These are phyloP conservation scores for Perdita meconis DNA, from an alignment of 2,888 invertebrate species.

Conservation along the genomic window DNA sequence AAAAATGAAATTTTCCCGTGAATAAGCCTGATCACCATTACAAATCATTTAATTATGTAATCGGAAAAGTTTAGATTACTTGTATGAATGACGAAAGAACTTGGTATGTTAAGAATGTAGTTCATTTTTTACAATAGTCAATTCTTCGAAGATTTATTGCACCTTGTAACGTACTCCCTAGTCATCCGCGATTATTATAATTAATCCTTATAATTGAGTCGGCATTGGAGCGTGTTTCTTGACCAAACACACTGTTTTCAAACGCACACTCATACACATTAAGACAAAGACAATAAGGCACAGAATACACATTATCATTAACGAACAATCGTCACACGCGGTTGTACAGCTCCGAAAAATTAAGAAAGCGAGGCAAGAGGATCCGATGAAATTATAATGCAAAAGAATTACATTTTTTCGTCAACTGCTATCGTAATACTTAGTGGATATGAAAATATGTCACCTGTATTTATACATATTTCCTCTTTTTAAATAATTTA, in stretches of 20 bases:
- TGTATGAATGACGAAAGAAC: not conserved
- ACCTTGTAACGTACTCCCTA: conserved; percentile 12
- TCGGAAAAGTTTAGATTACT: not conserved
- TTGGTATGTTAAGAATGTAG: not conserved
- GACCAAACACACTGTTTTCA: conserved; percentile 27
- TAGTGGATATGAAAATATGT: conserved; percentile 16
- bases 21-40: no score
- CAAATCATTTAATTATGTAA: not conserved
- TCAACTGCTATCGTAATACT: not conserved
- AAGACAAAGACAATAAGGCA: conserved; percentile 68
- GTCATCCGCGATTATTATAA: conserved; percentile 20
- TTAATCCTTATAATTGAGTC: conserved; percentile 37
- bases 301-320: conserved; percentile 69
- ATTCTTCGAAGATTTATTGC: conserved; percentile 19
- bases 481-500: no score
- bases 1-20: no score
- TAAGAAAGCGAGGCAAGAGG: conserved; percentile 51
- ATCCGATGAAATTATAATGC: conserved; percentile 63
- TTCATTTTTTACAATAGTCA: conserved; percentile 16
- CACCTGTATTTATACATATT: no score
- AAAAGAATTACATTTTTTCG: conserved; percentile 14
- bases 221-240: conserved; percentile 29
- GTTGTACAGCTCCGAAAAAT: conserved; percentile 69
- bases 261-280: conserved; percentile 33
- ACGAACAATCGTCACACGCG: conserved; percentile 52